A percentile compares a stretch with the other conserved stretches of the same genome.
Conservation (phyloP, 2,797 vertebrate species). For the Odontamblyopus rebecca region DNA sequence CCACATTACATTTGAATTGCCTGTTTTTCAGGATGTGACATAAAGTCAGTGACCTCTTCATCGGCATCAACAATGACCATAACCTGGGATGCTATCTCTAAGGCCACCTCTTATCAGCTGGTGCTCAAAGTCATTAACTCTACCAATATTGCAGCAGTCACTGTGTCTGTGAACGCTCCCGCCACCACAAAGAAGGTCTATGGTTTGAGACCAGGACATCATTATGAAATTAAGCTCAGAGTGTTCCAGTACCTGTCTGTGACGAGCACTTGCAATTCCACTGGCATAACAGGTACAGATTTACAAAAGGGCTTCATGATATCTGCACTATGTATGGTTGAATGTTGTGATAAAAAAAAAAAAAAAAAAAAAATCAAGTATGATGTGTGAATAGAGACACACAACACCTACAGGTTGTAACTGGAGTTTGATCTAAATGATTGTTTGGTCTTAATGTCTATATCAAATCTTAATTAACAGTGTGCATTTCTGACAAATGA, state of each 20-base stretch:
- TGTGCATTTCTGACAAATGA: neutral
- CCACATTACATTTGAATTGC: neutral
- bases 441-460: neutral
- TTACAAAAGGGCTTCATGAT: neutral
- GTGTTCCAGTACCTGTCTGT: slow-evolving; percentile 49
- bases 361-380: neutral
- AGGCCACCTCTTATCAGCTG: slow-evolving; percentile 61
- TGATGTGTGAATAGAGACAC: neutral
- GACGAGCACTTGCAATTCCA: slow-evolving; percentile 23
- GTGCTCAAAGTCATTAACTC: slow-evolving; percentile 68
- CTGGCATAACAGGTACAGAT: slow-evolving; percentile 70
- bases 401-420: neutral
- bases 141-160: slow-evolving; percentile 56
- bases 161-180: slow-evolving; percentile 20
- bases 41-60: slow-evolving; percentile 69
- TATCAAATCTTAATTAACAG: neutral
- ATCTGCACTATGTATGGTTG: neutral
- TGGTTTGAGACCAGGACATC: slow-evolving; percentile 70
- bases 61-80: slow-evolving; percentile 70
- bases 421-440: neutral
- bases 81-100: slow-evolving; percentile 55
- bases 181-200: slow-evolving; percentile 58
- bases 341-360: neutral
- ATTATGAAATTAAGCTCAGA: slow-evolving; percentile 73
- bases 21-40: slow-evolving; percentile 65